Evolutionary conservation across 2,797 vertebrate genomes (phyloP), one percentile per base, ranked within the genome.

Genomic region (Australoheros facetus): DNA sequence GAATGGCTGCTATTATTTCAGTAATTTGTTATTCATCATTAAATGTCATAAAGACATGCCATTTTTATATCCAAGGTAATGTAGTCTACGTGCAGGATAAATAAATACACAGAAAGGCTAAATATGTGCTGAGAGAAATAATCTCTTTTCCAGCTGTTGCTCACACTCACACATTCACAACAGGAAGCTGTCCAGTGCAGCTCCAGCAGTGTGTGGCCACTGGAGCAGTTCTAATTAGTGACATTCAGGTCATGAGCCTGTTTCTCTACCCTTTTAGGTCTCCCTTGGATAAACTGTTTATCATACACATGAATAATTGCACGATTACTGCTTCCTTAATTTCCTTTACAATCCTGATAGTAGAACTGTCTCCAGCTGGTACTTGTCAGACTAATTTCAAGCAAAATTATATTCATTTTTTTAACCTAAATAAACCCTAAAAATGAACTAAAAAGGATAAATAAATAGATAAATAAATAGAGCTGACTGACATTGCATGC

Each of bases 321-420:
- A 69, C 13, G 45, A 69, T 53, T 69, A 32, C 64, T 13, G 16
- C 62, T 51, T 69, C 64, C 64, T 69, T 14, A 69, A 69, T 69
- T 69, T n/a, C 10, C 64, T 69, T 32, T 17, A 53, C 45, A 9
- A 28, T 19, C 45, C 48, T n/a, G 17, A 51, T 69, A 19, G 42
- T 11, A 69, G 19, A 19, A 53, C 26, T 69, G 17, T 32, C 64
- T 32, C 64, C 64, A 30, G 45, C 64, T 32, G 64, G 45, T n/a
- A 51, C 64, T 45, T 69, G 26, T 23, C 28, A 8, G 45, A 48
- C 26, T 69, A 45, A 6, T 14, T 69, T 17, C 26, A 69, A 69
- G 45, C 1, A n/a, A 69, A 69, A 51, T 69, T 51, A 32, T n/a
- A 32, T 16, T 34, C 32, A 30, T 10, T n/a, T n/a, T 1, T 69